These are phyloP conservation scores for Anguilla marmorata DNA, from an alignment of 2,797 vertebrate species.

Conservation along the genomic window DNA sequence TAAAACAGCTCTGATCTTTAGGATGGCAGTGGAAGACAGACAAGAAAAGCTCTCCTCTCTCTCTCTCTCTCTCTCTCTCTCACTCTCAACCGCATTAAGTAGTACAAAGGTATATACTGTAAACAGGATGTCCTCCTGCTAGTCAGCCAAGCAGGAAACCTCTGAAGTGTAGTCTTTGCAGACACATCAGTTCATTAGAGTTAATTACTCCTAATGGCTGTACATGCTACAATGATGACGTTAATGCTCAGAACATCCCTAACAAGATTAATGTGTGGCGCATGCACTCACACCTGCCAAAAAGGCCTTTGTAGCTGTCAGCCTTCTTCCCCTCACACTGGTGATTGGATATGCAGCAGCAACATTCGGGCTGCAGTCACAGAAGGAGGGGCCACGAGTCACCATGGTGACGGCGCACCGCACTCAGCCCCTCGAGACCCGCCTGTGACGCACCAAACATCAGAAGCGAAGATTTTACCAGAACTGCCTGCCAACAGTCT, in stretches of 20 bases:
- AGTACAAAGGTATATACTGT: not conserved
- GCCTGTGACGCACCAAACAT: not conserved
- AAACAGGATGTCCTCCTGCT: not conserved
- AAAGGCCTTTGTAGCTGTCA: not conserved
- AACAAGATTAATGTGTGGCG: conserved; percentile 16
- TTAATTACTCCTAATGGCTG: conserved; percentile 6
- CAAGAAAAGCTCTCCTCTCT: not conserved
- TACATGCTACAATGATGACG: conserved; percentile 7
- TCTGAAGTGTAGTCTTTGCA: not conserved
- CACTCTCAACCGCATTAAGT: not conserved
- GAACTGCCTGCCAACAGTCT: not conserved
- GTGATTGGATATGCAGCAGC: not conserved
- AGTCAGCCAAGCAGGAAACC: conserved; percentile 1
- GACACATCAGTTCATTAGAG: not conserved
- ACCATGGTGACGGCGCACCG: not conserved
- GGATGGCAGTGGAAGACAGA: not conserved
- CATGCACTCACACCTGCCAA: not conserved
- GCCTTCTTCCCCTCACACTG: not conserved
- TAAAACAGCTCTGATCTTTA: not conserved
- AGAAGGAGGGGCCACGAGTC: not conserved
- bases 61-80: not conserved
- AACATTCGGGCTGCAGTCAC: not conserved
- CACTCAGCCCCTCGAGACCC: not conserved
- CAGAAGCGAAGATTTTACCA: not conserved
- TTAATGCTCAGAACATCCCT: not conserved